Evolutionary conservation across 2,797 vertebrate species (phyloP).

Genomic region (Mormyrops attenuatus): DNA sequence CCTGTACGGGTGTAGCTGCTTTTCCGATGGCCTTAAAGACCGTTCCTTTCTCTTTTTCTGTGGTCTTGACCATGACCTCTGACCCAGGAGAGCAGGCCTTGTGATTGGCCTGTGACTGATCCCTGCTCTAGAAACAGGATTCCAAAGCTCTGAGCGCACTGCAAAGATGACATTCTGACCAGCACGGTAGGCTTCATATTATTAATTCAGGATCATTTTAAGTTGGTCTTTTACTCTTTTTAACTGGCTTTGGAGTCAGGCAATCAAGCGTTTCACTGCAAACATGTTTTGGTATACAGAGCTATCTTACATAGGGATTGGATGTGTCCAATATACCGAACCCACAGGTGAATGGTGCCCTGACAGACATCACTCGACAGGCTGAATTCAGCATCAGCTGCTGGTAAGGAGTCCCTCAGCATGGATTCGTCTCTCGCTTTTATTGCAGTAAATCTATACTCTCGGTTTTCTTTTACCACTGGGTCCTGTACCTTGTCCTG

Average conservation of each 20-base stretch:
- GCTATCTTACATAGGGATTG: background rate
- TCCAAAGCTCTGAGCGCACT: background rate
- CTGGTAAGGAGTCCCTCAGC: background rate
- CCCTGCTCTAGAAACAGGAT: background rate
- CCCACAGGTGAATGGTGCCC: background rate
- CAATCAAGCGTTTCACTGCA: too few species aligned
- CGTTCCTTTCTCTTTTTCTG: conserved; percentile 10
- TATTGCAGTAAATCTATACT: background rate
- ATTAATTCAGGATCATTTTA: background rate
- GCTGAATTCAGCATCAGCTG: background rate
- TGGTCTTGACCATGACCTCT: conserved; percentile 13
- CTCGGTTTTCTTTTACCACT: background rate
- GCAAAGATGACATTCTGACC: background rate
- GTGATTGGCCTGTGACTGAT: background rate
- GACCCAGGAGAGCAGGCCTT: background rate
- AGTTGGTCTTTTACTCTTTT: background rate
- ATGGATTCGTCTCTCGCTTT: background rate
- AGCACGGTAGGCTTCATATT: background rate
- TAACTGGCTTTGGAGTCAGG: background rate
- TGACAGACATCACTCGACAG: background rate
- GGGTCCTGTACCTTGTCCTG: background rate
- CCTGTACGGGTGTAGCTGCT: background rate
- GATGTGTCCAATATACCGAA: background rate
- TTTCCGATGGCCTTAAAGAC: background rate
- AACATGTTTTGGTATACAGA: background rate